A percentile compares a stretch with the other conserved stretches of the same genome.
phyloP scores from a whole-genome alignment of 2,113 vertebrate species.

The Myiagra hebetior region DNA sequence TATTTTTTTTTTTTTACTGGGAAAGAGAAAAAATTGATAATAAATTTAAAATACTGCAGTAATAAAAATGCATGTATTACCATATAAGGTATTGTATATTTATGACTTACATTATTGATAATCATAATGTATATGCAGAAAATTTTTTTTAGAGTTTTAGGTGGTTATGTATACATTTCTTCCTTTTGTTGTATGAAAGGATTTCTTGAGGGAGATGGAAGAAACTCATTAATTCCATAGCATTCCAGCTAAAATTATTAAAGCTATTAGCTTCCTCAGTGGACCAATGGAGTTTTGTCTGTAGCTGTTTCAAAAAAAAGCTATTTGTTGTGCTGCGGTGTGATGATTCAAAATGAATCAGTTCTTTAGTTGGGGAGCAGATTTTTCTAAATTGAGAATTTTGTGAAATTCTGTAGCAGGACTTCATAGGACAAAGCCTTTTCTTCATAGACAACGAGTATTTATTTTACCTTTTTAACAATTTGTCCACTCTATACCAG shows the following conservation, averaged over 20 bases:
- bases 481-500: neutral
- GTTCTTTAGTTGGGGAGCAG: neutral
- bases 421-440: neutral
- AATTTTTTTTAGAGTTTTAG: neutral
- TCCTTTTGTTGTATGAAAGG: neutral
- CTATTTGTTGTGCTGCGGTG: neutral
- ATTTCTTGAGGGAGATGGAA: neutral
- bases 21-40: neutral
- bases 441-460: neutral
- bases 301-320: neutral
- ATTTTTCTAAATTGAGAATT: neutral
- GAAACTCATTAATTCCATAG: neutral
- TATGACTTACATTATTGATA: neutral
- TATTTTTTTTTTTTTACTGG: neutral
- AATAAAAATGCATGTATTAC: neutral
- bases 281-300: neutral
- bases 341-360: neutral
- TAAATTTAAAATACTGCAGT: neutral
- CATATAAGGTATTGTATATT: neutral
- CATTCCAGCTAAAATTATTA: neutral
- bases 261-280: neutral
- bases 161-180: neutral
- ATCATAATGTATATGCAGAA: neutral
- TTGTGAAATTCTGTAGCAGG: neutral
- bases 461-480: neutral